Conservation (phyloP, 2,113 vertebrate genomes). For the Ceuthmochares aereus region DNA sequence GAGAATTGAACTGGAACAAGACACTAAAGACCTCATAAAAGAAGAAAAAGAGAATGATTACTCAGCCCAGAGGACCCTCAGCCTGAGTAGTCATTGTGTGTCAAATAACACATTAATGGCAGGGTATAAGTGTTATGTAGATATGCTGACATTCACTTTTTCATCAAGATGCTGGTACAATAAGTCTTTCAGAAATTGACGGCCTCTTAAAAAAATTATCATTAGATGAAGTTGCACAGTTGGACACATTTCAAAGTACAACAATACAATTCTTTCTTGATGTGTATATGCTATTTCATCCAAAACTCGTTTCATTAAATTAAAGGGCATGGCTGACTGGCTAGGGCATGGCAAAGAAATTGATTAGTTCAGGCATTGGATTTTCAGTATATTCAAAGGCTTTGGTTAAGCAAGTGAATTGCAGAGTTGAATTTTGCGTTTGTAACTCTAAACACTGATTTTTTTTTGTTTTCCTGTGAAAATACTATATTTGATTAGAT, state of each 20-base stretch:
- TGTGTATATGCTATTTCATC: slow-evolving; percentile 84
- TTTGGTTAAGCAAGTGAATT: slow-evolving; percentile 80
- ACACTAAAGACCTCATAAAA: slow-evolving; percentile 84
- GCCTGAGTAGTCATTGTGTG: slow-evolving; percentile 86
- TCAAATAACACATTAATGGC: slow-evolving; percentile 87
- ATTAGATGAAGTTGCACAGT: slow-evolving; percentile 86
- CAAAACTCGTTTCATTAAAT: slow-evolving; percentile 87
- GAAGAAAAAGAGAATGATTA: slow-evolving; percentile 86
- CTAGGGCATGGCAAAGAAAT: slow-evolving; percentile 81
- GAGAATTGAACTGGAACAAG: slow-evolving; percentile 87
- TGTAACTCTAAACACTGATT: slow-evolving; percentile 70
- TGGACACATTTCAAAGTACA: slow-evolving; percentile 87
- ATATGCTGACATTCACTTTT: slow-evolving; percentile 85
- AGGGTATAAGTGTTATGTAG: slow-evolving; percentile 83
- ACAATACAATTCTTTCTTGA: slow-evolving; percentile 86
- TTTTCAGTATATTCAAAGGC: slow-evolving; percentile 81
- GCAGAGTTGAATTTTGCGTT: slow-evolving; percentile 75
- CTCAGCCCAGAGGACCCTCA: slow-evolving; percentile 82
- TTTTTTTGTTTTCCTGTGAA: slow-evolving; percentile 34
- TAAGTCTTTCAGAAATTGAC: slow-evolving; percentile 85
- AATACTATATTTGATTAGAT: slow-evolving; percentile 10
- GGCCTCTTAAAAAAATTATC: slow-evolving; percentile 86
- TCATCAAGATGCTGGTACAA: slow-evolving; percentile 83
- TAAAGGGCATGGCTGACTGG: slow-evolving; percentile 83
- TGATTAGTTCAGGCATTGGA: slow-evolving; percentile 86